Percentiles rank a stretch among this genome's conserved stretches.
phyloP scores from a whole-genome alignment of 2,888 invertebrate species.

The Hirtodrosophila trivittata region DNA sequence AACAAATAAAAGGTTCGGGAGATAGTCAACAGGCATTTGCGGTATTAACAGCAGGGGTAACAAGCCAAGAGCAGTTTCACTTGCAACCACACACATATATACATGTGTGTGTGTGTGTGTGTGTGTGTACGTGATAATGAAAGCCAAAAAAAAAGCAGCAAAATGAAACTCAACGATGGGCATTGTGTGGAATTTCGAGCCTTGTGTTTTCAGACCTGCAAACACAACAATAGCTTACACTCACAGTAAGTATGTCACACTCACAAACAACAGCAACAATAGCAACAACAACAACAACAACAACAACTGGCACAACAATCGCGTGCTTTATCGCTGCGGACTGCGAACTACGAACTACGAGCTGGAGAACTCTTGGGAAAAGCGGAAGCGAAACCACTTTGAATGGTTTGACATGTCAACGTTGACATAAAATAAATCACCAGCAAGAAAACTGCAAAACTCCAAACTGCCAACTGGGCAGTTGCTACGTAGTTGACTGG shows the following conservation, averaged over 20 bases:
- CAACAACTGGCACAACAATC: constrained; percentile 49
- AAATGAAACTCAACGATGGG: constrained; percentile 29
- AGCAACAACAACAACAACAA: constrained; percentile 25
- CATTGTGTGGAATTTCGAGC: constrained; percentile 30
- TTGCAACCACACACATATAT: not conserved
- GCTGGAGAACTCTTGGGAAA: constrained; percentile 38
- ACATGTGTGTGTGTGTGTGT: constrained; percentile 29
- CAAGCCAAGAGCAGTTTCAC: constrained; percentile 34
- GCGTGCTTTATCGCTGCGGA: constrained; percentile 74
- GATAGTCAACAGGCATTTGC: constrained; percentile 46
- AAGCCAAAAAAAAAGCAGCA: constrained; percentile 31
- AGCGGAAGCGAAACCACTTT: constrained; percentile 78
- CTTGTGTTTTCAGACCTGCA: constrained; percentile 41
- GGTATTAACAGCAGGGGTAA: constrained; percentile 43
- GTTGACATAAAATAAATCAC: constrained; percentile 80
- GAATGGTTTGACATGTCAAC: constrained; percentile 81
- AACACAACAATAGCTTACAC: constrained; percentile 56
- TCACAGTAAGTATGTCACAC: constrained; percentile 54
- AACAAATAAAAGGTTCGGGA: constrained; percentile 34
- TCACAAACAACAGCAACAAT: constrained; percentile 38
- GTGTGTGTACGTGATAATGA: constrained; percentile 47
- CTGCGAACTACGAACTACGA: constrained; percentile 38
- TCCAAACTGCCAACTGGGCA: constrained; percentile 39
- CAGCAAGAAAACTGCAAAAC: constrained; percentile 59
- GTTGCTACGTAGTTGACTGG: constrained; percentile 22